These are phyloP conservation scores for Asbolus verrucosus DNA, from an alignment of 1,140 invertebrate genomes.

Conservation along the genomic window DNA sequence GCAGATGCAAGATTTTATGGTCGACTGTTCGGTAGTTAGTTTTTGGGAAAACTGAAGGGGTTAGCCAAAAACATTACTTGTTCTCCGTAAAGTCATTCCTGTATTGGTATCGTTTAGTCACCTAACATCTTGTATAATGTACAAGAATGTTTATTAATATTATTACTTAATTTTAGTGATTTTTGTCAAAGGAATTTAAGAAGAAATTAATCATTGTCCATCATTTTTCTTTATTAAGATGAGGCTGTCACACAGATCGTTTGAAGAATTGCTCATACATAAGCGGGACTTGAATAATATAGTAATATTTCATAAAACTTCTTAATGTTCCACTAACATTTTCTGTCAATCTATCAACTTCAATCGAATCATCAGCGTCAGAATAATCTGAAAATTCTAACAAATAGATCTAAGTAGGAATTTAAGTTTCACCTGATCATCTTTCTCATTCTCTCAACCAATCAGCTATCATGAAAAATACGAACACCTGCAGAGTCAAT, in stretches of 20 bases:
- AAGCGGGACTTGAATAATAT: conserved; percentile 40
- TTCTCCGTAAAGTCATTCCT: too few species aligned
- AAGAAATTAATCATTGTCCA: conserved; percentile 41
- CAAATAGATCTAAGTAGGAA: conserved; percentile 35
- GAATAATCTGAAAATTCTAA: conserved; percentile 39
- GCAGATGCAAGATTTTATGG: too few species aligned
- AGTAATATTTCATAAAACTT: conserved; percentile 39
- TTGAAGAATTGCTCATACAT: conserved; percentile 40
- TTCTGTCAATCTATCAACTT: conserved; percentile 43
- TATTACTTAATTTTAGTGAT: conserved; percentile 21
- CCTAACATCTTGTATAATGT: too few species aligned
- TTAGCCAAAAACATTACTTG: too few species aligned
- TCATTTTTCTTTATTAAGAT: conserved; percentile 44
- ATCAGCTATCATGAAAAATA: conserved; percentile 7
- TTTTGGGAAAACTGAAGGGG: too few species aligned
- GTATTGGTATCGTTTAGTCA: too few species aligned
- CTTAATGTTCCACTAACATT: conserved; percentile 35
- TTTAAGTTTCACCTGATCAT: conserved; percentile 9
- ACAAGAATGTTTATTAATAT: not conserved
- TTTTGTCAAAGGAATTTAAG: conserved; percentile 32
- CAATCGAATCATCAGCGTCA: conserved; percentile 42
- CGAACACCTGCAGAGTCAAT: conserved; percentile 14
- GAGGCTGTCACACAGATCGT: conserved; percentile 35
- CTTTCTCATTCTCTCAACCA: conserved; percentile 1
- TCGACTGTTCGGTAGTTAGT: too few species aligned